Evolutionary conservation across 2,888 invertebrate genomes (phyloP).

Genomic region (Oligia fasciuncula): DNA sequence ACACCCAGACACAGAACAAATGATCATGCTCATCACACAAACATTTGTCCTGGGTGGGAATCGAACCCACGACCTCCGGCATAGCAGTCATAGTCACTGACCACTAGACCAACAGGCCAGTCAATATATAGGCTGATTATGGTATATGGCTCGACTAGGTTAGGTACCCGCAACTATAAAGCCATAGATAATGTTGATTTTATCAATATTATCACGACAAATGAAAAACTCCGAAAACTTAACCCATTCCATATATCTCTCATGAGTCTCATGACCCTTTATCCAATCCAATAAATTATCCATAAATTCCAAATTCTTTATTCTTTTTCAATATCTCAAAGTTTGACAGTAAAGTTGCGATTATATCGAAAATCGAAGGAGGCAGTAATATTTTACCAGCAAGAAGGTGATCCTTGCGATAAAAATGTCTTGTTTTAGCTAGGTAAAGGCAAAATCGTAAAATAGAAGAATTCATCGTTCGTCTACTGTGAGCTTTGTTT

Average conservation of each 20-base stretch:
- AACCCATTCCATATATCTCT: not conserved
- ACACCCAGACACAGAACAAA: no score
- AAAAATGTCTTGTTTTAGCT: slow-evolving; percentile 26
- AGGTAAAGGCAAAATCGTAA: not conserved
- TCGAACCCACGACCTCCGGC: no score
- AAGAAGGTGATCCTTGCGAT: slow-evolving; percentile 25
- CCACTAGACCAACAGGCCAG: no score
- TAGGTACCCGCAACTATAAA: not conserved
- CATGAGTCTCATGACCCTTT: not conserved
- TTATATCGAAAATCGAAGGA: slow-evolving; percentile 18
- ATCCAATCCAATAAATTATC: not conserved
- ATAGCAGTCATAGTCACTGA: no score
- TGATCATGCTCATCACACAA: no score
- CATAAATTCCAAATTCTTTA: slow-evolving; percentile 2
- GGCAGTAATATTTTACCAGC: slow-evolving; percentile 32
- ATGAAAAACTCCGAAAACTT: not conserved
- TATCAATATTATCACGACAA: not conserved
- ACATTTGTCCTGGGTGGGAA: no score
- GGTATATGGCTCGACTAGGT: not conserved
- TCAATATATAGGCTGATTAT: no score
- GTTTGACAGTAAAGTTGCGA: slow-evolving; percentile 26
- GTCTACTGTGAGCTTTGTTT: not conserved
- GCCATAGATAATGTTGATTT: not conserved
- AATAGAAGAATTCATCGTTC: slow-evolving; percentile 13
- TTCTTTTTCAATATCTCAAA: slow-evolving; percentile 22